A percentile compares a stretch with the other conserved stretches of the same genome.
Conservation (phyloP, 1,140 invertebrate species). For the Leptinotarsa lineolata region DNA sequence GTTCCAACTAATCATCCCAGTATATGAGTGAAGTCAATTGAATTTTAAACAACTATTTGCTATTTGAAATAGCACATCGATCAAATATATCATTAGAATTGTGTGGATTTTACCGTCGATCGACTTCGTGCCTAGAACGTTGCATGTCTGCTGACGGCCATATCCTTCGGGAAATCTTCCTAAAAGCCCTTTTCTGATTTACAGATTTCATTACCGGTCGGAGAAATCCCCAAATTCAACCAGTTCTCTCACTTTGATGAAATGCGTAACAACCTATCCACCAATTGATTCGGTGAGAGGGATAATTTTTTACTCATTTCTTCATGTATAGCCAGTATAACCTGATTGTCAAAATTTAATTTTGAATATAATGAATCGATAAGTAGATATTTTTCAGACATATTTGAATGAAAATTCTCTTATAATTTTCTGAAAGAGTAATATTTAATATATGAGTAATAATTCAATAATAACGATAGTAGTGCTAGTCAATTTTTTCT, state of each 20-base stretch:
- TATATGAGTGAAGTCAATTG: not conserved
- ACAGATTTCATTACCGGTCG: not conserved
- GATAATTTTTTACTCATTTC: too few species aligned
- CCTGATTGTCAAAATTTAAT: too few species aligned
- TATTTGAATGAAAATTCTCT: too few species aligned
- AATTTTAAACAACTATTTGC: not conserved
- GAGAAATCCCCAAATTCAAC: not conserved
- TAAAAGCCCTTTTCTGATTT: slow-evolving; percentile 1
- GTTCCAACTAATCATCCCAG: not conserved
- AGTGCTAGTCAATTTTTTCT: too few species aligned
- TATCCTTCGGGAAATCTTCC: slow-evolving; percentile 9
- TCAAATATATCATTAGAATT: not conserved
- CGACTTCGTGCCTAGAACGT: not conserved
- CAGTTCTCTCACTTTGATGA: slow-evolving; percentile 2
- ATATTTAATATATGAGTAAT: too few species aligned
- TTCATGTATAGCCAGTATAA: too few species aligned
- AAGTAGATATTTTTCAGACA: too few species aligned
- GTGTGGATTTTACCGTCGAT: slow-evolving; percentile 1
- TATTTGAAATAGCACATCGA: not conserved
- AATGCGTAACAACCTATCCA: not conserved
- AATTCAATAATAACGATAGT: too few species aligned
- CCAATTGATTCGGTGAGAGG: too few species aligned
- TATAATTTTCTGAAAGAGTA: too few species aligned
- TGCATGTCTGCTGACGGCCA: not conserved
- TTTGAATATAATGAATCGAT: too few species aligned